Base-by-base conservation (phyloP, 1,140 invertebrate genomes). In the Cyphomyrmex costatus region DNA sequence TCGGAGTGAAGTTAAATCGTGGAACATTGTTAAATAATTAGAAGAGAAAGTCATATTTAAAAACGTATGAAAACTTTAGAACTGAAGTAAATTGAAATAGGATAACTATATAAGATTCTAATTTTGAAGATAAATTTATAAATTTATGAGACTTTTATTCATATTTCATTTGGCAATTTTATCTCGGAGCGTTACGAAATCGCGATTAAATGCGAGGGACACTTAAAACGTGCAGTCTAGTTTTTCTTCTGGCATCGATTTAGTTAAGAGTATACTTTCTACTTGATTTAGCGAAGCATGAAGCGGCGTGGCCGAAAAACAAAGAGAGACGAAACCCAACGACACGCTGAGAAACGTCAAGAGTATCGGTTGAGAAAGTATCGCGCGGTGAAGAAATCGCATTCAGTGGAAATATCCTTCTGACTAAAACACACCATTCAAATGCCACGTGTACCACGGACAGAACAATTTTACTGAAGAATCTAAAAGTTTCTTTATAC, bases 201-300 rank as follows among this genome's bases (percentile, higher is more conserved):
- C 12, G 5, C 36, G 51, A 83, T 82, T 82, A 79, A 49, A 30
- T 46, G 56, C 53, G 0, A 60, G 53, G 53, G 36, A 80, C 42
- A 16, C 12, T 56, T 19, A 7, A 12, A 78, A 51, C 42, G 27
- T 61, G 56, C 56, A 5, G 24, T n/a, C 24, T 42, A 51, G 14
- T 21, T 36, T 49, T 83, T 83, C 58, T 49, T 36, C 36, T 49
- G 53, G 53, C 68, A 16, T 61, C 66, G 68, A 73, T 73, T 83
- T 83, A 60, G 66, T 73, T 60, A 46, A 73, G 42, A 83, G 68
- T 73, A 73, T 33, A 73, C 68, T 83, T 83, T 83, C 53, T 83
- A 83, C 21, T 80, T 10, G 63, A 83, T 83, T 73, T 83, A 83
- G 53, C 66, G 68, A 83, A 73, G 79, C 79, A 73, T 83, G 68